Conservation (phyloP, 2,888 invertebrate genomes). For the Harpalus rufipes region DNA sequence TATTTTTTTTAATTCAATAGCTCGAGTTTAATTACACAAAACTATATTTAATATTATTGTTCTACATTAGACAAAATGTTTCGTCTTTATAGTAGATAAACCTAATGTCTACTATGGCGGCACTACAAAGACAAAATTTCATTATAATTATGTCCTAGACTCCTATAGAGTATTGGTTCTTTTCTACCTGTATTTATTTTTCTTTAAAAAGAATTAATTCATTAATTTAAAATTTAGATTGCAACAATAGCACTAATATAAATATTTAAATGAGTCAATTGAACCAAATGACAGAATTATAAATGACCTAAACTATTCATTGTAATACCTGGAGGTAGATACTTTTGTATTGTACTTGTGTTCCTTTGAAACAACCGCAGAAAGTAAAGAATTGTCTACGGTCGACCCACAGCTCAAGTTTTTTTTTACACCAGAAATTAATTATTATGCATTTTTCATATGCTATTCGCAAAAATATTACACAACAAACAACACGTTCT, state of each 20-base stretch:
- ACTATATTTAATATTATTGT: background rate
- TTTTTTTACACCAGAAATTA: background rate
- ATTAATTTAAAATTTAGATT: conserved; percentile 54
- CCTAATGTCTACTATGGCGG: background rate
- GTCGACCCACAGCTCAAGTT: background rate
- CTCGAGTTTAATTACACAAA: too few relatives aligned
- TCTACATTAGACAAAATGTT: background rate
- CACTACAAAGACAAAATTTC: background rate
- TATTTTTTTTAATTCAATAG: too few relatives aligned
- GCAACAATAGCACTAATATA: conserved; percentile 51
- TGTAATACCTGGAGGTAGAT: conserved; percentile 45
- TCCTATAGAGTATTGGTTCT: background rate
- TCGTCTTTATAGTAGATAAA: too few relatives aligned
- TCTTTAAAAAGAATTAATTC: conserved; percentile 47
- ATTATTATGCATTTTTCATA: background rate
- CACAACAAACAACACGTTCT: background rate
- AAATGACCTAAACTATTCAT: conserved; percentile 51
- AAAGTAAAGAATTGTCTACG: conserved; percentile 27
- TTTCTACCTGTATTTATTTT: conserved; percentile 37
- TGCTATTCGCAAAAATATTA: background rate
- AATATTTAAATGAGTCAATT: conserved; percentile 52
- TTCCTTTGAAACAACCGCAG: conserved; percentile 35
- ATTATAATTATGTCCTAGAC: conserved; percentile 30
- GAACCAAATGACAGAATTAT: conserved; percentile 46
- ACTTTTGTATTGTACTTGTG: conserved; percentile 49